phyloP scores from a whole-genome alignment of 2,888 invertebrate genomes.

The Dasypolia templi region DNA sequence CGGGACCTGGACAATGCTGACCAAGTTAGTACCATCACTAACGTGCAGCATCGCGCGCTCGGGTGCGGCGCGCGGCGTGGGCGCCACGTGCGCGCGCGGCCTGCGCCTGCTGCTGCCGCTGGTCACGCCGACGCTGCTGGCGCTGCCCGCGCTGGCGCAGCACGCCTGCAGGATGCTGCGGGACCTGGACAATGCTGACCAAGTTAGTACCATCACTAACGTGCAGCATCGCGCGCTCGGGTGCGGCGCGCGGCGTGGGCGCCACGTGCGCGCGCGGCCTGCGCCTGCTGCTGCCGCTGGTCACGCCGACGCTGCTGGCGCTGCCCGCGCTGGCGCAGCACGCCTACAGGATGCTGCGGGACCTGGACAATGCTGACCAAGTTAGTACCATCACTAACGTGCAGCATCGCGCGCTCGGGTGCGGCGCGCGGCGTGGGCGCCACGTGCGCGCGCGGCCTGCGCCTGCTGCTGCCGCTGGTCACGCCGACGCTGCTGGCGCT shows the following conservation, averaged over 20 bases:
- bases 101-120: constrained; percentile 82
- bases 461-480: no score
- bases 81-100: constrained; percentile 80
- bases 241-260: constrained; percentile 71
- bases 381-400: no score
- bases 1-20: constrained; percentile 82
- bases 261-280: constrained; percentile 82
- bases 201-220: constrained; percentile 87
- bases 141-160: constrained; percentile 82
- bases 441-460: no score
- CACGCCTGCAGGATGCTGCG: constrained; percentile 85
- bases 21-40: constrained; percentile 78
- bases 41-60: constrained; percentile 87
- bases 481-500: no score
- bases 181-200: constrained; percentile 82
- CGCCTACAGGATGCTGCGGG: constrained; percentile 84
- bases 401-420: no score
- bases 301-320: constrained; percentile 81
- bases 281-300: constrained; percentile 80
- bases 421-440: no score
- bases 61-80: constrained; percentile 72
- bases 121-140: constrained; percentile 80
- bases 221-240: constrained; percentile 82
- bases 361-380: constrained; percentile 83
- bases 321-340: constrained; percentile 82